phyloP scores from a whole-genome alignment of 2,888 invertebrate species.

The Polyommatus iphigenia region DNA sequence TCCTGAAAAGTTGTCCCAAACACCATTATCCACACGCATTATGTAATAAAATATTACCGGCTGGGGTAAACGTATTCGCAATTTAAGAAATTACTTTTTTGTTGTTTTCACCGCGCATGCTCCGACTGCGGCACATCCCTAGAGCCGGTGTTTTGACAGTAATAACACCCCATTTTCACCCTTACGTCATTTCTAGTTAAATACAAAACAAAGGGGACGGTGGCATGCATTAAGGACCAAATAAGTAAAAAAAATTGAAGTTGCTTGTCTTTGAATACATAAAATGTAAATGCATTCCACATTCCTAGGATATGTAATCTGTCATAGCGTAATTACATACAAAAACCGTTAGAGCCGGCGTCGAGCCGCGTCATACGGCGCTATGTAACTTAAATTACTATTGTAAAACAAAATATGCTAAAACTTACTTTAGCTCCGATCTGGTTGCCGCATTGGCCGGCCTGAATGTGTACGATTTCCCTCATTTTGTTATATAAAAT shows the following conservation, averaged over 20 bases:
- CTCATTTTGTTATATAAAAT: slow-evolving; percentile 82
- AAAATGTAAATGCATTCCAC: not conserved
- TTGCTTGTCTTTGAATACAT: not conserved
- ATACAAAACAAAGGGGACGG: slow-evolving; percentile 32
- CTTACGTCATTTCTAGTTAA: slow-evolving; percentile 35
- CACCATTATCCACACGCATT: not conserved
- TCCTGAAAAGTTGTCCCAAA: not conserved
- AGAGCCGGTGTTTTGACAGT: slow-evolving; percentile 23
- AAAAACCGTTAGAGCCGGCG: slow-evolving; percentile 30
- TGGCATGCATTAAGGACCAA: slow-evolving; percentile 36
- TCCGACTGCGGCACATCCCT: slow-evolving; percentile 1
- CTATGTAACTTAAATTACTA: not conserved
- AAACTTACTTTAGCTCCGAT: slow-evolving; percentile 83
- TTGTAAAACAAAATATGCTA: not conserved
- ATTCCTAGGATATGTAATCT: not conserved
- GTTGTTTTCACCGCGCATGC: not conserved
- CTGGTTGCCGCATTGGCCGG: slow-evolving; percentile 92
- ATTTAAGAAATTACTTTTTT: slow-evolving; percentile 7
- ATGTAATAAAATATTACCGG: slow-evolving; percentile 1
- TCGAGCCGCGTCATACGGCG: slow-evolving; percentile 2
- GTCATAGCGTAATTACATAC: not conserved
- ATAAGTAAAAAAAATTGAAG: not conserved
- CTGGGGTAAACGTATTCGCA: not conserved
- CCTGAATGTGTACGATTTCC: slow-evolving; percentile 91
- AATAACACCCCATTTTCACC: slow-evolving; percentile 22